These are phyloP conservation scores for Hypotaenidia philippensis DNA, from an alignment of 2,797 vertebrate species.

Conservation along the genomic window DNA sequence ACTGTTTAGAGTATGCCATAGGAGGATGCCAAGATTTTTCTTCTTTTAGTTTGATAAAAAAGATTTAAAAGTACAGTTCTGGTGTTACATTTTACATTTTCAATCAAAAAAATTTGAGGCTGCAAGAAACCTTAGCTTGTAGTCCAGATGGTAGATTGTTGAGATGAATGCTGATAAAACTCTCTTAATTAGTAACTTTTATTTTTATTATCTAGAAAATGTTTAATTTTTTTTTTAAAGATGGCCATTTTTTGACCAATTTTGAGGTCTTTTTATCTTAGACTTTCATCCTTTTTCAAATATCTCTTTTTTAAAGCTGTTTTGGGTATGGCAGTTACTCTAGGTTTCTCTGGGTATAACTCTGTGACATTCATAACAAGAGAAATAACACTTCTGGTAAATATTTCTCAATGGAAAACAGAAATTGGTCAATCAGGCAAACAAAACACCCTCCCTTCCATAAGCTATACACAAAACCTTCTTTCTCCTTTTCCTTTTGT, in stretches of 20 bases:
- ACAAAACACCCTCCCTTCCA: fast-evolving
- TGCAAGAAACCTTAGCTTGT: background rate
- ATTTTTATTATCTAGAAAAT: background rate
- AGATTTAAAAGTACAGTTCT: background rate
- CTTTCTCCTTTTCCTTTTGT: background rate
- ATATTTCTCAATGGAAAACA: background rate
- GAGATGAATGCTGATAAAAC: background rate
- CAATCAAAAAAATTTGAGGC: background rate
- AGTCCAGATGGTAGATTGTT: background rate
- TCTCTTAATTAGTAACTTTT: background rate
- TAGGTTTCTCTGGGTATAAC: background rate
- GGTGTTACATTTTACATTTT: background rate
- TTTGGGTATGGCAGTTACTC: background rate
- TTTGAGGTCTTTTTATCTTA: background rate
- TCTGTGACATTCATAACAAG: background rate
- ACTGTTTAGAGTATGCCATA: background rate
- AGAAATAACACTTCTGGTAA: background rate
- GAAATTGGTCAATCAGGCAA: background rate
- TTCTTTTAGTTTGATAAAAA: background rate
- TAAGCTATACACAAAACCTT: background rate
- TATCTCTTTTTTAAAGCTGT: background rate
- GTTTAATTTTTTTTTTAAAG: background rate
- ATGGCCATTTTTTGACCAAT: background rate
- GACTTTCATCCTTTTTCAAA: background rate
- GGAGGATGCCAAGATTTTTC: background rate